These are phyloP conservation scores for Aphidius gifuensis DNA, from an alignment of 1,140 invertebrate species.

Conservation along the genomic window DNA sequence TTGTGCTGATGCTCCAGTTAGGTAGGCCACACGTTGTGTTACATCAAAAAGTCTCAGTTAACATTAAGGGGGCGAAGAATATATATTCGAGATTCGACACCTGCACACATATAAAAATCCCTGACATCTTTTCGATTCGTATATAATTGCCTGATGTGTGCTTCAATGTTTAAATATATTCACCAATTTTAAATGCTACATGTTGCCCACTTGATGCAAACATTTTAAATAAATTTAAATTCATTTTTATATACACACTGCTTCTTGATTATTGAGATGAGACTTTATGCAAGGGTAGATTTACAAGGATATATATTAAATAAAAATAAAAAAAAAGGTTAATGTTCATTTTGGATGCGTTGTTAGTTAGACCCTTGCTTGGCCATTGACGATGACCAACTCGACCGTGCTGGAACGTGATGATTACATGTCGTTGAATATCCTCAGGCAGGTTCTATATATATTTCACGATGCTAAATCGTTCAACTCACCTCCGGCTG, in stretches of 20 bases:
- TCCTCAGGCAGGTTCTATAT: slow-evolving; percentile 24
- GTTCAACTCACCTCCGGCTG: slow-evolving; percentile 20
- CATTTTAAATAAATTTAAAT: not conserved
- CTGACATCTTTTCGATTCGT: not conserved
- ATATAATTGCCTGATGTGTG: slow-evolving; percentile 17
- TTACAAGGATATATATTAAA: no score
- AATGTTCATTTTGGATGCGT: no score
- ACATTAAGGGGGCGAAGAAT: not conserved
- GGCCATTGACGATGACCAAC: slow-evolving; percentile 1
- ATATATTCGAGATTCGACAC: slow-evolving; percentile 21
- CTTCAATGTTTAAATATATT: not conserved
- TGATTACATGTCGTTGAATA: slow-evolving; percentile 43
- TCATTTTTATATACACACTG: not conserved
- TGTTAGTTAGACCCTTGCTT: no score
- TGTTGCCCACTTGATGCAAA: slow-evolving; percentile 8
- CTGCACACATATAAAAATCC: slow-evolving; percentile 26
- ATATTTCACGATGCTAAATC: slow-evolving; percentile 33
- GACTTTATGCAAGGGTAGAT: no score
- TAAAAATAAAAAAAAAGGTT: no score
- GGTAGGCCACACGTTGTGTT: slow-evolving; percentile 30
- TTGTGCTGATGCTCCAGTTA: slow-evolving; percentile 39
- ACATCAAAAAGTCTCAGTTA: not conserved
- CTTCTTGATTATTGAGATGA: no score
- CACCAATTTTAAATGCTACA: slow-evolving; percentile 12
- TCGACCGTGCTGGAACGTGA: slow-evolving; percentile 29